Conservation (phyloP, 2,888 invertebrate species). For the Trichogramma dendrolimi region DNA sequence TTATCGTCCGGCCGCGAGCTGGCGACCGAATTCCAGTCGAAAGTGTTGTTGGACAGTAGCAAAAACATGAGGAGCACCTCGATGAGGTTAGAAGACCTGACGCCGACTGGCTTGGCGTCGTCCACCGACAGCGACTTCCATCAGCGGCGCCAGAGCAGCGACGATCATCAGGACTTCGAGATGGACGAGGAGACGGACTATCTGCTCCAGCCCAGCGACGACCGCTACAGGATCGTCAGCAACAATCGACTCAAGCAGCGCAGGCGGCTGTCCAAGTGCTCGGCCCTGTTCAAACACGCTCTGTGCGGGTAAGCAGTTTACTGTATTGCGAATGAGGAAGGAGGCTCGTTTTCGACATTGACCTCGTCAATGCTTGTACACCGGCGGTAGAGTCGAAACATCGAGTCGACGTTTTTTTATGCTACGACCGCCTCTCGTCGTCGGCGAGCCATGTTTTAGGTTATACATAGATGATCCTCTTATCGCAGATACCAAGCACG, state of each 20-base stretch:
- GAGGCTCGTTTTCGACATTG: too few species aligned
- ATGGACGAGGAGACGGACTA: slow-evolving; percentile 52
- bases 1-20: slow-evolving; percentile 12
- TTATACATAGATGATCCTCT: too few species aligned
- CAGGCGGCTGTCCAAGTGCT: slow-evolving; percentile 43
- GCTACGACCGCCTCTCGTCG: too few species aligned
- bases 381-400: too few species aligned
- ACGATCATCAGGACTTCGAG: slow-evolving; percentile 50
- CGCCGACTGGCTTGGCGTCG: slow-evolving; percentile 22
- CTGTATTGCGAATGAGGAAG: not conserved
- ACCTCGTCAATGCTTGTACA: too few species aligned
- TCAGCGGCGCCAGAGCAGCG: slow-evolving; percentile 42
- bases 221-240: slow-evolving; percentile 29
- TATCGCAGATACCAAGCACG: too few species aligned
- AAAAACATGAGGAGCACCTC: slow-evolving; percentile 13
- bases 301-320: slow-evolving; percentile 45
- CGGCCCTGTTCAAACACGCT: slow-evolving; percentile 39
- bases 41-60: not conserved
- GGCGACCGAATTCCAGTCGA: too few species aligned
- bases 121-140: too few species aligned
- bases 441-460: too few species aligned
- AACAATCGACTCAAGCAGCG: slow-evolving; percentile 40
- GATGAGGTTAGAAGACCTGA: slow-evolving; percentile 51
- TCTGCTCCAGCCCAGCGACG: slow-evolving; percentile 46
- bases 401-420: too few species aligned